These are phyloP conservation scores for Trachymyrmex cornetzi DNA, from an alignment of 1,140 invertebrate genomes.

Conservation along the genomic window DNA sequence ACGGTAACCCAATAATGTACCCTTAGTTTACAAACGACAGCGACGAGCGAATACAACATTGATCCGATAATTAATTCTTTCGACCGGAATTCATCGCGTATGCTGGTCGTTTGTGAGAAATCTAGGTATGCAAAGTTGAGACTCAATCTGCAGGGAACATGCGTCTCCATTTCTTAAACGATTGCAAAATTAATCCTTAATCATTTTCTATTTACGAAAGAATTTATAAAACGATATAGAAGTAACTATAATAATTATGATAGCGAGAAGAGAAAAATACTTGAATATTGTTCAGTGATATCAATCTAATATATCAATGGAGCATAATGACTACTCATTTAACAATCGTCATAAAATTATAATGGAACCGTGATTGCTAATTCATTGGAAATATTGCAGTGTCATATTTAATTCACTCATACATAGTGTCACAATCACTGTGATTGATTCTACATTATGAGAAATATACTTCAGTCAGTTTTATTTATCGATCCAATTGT, in stretches of 20 bases:
- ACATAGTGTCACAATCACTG: conserved; percentile 30
- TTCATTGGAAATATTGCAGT: conserved; percentile 53
- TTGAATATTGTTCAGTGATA: conserved; percentile 30
- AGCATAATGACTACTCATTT: conserved; percentile 40
- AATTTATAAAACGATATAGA: background rate
- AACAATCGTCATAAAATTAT: conserved; percentile 51
- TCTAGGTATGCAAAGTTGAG: background rate
- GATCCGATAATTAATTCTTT: conserved; percentile 61
- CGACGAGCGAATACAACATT: conserved; percentile 26
- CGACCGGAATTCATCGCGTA: background rate
- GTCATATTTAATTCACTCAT: conserved; percentile 47
- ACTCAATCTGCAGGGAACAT: background rate
- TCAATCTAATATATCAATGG: conserved; percentile 40
- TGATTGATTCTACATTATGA: conserved; percentile 39
- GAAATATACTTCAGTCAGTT: conserved; percentile 13
- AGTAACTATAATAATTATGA: conserved; percentile 28
- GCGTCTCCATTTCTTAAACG: background rate
- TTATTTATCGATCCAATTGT: conserved; percentile 10
- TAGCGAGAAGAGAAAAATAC: conserved; percentile 29
- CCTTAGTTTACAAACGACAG: conserved; percentile 43
- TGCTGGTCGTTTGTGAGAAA: background rate
- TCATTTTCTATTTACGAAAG: background rate
- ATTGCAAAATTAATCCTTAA: background rate
- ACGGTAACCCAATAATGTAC: conserved; percentile 56
- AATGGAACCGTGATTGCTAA: conserved; percentile 40